phyloP scores from a whole-genome alignment of 1,140 invertebrate genomes.

The Pristionchus pacificus region DNA sequence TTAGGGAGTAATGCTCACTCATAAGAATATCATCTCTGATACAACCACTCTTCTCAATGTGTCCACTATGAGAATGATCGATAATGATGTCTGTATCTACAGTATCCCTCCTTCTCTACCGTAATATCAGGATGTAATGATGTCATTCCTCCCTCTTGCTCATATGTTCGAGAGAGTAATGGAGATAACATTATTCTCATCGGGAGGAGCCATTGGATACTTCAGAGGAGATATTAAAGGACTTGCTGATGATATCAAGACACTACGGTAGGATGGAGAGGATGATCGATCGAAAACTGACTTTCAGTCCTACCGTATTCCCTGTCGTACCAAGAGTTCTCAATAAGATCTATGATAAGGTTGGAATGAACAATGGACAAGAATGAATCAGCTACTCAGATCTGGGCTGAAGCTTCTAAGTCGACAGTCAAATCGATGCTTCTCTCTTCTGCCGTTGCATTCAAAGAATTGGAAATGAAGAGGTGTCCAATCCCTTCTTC shows the following conservation, averaged over 20 bases:
- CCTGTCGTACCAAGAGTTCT: slow-evolving; percentile 84
- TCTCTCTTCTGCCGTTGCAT: neutral
- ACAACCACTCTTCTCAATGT: neutral
- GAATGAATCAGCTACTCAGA: slow-evolving; percentile 19
- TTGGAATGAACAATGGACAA: neutral
- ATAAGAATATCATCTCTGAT: neutral
- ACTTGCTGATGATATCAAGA: too few species aligned
- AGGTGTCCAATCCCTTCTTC: too few species aligned
- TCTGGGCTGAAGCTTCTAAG: neutral
- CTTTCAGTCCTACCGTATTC: slow-evolving; percentile 85
- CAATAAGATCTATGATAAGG: slow-evolving; percentile 84
- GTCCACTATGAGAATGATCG: neutral
- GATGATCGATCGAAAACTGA: slow-evolving; percentile 74
- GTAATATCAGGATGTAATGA: slow-evolving; percentile 47
- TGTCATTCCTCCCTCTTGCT: slow-evolving; percentile 88
- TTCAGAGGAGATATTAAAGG: slow-evolving; percentile 81
- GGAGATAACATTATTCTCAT: slow-evolving; percentile 77
- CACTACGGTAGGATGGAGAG: too few species aligned
- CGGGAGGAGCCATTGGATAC: slow-evolving; percentile 84
- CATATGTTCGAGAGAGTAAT: slow-evolving; percentile 72
- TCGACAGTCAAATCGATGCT: neutral
- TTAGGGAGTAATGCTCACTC: neutral
- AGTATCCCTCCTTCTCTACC: neutral
- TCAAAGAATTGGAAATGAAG: neutral
- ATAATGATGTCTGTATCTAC: neutral